Base-by-base conservation (phyloP, 2,113 vertebrate species). In the Saguinus imperator region DNA sequence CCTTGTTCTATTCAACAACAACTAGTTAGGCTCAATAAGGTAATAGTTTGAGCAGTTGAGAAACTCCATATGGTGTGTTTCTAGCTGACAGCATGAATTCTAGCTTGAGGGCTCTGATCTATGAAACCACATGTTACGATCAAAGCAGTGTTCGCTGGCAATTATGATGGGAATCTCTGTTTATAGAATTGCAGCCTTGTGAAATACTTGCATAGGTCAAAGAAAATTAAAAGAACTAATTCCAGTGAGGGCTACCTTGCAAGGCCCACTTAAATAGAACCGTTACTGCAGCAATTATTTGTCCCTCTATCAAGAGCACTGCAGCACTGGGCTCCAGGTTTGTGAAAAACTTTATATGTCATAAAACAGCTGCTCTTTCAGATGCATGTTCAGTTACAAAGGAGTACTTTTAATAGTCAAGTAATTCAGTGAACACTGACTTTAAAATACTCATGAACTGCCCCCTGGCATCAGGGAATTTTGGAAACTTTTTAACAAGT, bases 201-300 rank as follows among this genome's bases (percentile, higher is more conserved):
- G 37, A 11, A 93, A 52, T 80, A 29, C 55, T 91, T 35, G 68
- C 21, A 66, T 66, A 84, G 57, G 32, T 94, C 48, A 95, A 68
- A 98, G 81, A 27, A 86, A 97, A 97, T 75, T 85, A 94, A 58
- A 96, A 55, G 27, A 94, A 20, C 61, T 93, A 73, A 86, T 73
- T 75, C 29, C 6, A 13, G 37, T 17, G 61, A 61, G 77, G 1
- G 0, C 89, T 85, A 82, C 17, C 43, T 77, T 85, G 55, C 12
- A 92, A 96, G 8, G 87, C 21, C 13, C 23, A 45, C 3, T 61
- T 45, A 11, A 92, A 81, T 52, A 77, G 32, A 85, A 52, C 21
- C 37, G 25, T 8, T 40, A 7, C 68, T 18, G 13, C 0, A 87
- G 48, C 12, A 85, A 27, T 1, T n/a, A 68, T 94, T 88, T 61